Evolutionary conservation across 2,113 vertebrate genomes (phyloP).

Genomic region (Ailuropoda melanoleuca): DNA sequence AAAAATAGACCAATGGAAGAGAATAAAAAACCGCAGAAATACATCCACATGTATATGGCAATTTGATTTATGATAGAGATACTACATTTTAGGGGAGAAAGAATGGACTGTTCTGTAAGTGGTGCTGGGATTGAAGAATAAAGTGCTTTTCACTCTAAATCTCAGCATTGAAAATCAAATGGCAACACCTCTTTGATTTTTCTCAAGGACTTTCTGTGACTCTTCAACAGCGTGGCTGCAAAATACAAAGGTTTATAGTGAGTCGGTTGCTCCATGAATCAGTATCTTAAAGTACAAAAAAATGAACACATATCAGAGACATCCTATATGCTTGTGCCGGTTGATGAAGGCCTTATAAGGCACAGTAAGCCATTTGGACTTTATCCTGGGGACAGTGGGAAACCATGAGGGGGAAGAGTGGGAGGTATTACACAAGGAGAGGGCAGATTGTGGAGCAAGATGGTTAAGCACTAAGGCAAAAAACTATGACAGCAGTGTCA

Average conservation of each 20-base stretch:
- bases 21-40: slow-evolving; percentile 14
- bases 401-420: not conserved
- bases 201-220: not conserved
- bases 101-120: not conserved
- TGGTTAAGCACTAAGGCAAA: not conserved
- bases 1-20: not conserved
- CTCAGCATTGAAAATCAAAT: slow-evolving; percentile 16
- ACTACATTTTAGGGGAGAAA: not conserved
- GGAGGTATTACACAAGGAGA: not conserved
- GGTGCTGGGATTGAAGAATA: not conserved
- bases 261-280: not conserved
- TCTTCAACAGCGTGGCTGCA: not conserved
- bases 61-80: not conserved
- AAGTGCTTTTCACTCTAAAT: not conserved
- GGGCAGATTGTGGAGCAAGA: not conserved
- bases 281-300: not conserved
- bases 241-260: not conserved
- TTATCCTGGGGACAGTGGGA: not conserved
- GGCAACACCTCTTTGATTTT: not conserved
- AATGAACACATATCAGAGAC: not conserved
- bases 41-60: not conserved
- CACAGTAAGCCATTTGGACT: not conserved
- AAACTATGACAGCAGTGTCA: not conserved
- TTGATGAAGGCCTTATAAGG: not conserved
- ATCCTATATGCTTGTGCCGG: not conserved